Conservation (phyloP, 2,113 vertebrate species). For the Neotoma lepida region DNA sequence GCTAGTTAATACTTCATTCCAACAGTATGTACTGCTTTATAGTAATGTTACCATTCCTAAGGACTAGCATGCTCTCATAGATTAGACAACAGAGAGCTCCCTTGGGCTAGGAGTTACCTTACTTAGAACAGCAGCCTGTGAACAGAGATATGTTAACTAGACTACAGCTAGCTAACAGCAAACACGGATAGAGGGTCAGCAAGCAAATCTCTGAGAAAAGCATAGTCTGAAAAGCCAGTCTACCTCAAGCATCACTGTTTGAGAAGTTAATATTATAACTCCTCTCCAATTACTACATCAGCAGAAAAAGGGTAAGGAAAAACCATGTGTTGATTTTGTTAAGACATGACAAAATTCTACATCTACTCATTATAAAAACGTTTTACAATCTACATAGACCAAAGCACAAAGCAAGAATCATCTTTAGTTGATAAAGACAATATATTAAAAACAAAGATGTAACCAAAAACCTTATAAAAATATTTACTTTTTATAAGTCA, state of each 20-base stretch:
- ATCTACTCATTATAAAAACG: slow-evolving; percentile 15
- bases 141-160: background rate
- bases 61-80: background rate
- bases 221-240: background rate
- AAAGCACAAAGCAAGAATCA: background rate
- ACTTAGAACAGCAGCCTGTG: background rate
- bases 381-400: slow-evolving; percentile 3
- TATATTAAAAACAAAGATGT: background rate
- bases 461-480: background rate
- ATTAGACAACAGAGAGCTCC: background rate
- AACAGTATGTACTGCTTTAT: background rate
- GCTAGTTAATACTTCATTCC: background rate
- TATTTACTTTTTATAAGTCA: too few relatives aligned
- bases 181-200: background rate
- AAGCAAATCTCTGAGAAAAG: background rate
- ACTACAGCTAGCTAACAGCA: background rate
- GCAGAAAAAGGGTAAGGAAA: background rate
- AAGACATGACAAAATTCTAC: background rate
- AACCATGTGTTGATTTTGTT: background rate
- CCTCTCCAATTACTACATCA: background rate
- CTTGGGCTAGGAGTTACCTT: background rate
- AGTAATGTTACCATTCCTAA: slow-evolving; percentile 1
- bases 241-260: background rate
- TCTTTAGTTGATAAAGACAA: slow-evolving; percentile 31
- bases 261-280: background rate